Percentiles rank a stretch among this genome's conserved stretches.
These are phyloP conservation scores for Cyprinodon variegatus DNA, from an alignment of 2,113 vertebrate species.

Conservation along the genomic window DNA sequence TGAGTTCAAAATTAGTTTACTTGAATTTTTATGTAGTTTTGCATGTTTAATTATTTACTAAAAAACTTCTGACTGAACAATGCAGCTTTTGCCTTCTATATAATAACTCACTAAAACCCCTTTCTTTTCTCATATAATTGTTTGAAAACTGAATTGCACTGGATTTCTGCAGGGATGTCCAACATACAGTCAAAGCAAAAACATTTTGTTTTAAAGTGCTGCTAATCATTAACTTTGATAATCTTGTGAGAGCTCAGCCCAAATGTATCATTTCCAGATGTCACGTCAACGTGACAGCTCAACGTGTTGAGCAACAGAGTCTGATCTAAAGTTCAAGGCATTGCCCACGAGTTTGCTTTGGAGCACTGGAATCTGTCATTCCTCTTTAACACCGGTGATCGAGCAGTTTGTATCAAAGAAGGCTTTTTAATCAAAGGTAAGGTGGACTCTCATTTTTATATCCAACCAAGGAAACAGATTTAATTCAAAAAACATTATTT, in stretches of 20 bases:
- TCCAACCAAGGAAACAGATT: neutral
- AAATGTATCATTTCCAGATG: conserved; percentile 61
- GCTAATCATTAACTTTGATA: conserved; percentile 65
- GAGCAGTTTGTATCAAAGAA: conserved; percentile 11
- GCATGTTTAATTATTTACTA: neutral
- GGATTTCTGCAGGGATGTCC: too few relatives aligned
- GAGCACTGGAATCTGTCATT: conserved; percentile 16
- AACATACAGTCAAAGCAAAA: neutral
- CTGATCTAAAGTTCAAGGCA: conserved; percentile 71
- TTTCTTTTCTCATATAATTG: neutral
- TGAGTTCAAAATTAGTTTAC: too few relatives aligned
- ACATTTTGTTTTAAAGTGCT: neutral
- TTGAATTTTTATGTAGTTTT: neutral
- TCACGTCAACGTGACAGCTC: conserved; percentile 65
- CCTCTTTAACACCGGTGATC: neutral
- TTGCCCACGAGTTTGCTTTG: neutral
- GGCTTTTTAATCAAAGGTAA: conserved; percentile 42
- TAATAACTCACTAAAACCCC: neutral
- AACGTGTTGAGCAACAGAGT: conserved; percentile 49
- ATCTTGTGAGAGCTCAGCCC: conserved; percentile 25
- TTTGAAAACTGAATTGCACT: neutral
- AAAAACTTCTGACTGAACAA: neutral
- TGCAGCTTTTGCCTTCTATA: neutral
- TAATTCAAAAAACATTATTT: neutral
- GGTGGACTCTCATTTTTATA: neutral